Evolutionary conservation across 2,888 invertebrate genomes (phyloP), one percentile per base, ranked within the genome.

Genomic region (Allygus modestus): DNA sequence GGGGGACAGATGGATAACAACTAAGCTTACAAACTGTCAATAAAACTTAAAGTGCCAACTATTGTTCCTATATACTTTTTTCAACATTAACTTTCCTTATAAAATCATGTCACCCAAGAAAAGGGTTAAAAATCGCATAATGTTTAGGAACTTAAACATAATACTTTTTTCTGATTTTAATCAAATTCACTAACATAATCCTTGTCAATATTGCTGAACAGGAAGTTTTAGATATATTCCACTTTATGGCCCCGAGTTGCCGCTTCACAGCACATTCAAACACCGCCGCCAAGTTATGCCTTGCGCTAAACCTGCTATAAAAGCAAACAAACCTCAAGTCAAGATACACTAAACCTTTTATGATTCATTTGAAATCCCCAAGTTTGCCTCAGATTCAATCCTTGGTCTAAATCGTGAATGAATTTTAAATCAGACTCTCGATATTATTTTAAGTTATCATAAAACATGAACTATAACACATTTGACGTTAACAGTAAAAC

Each of bases 291-390:
- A 41, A 46, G 77, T 77, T 77, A 77, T 77, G 37, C 51, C 51
- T 46, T 46, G 28, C 20, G 77, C 46, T 51, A 46, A 77, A 43
- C 77, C 51, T 71, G 71, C 28, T 20, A 26, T 77, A 77, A 77
- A 77, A 77, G 46, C 75, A 28, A 58, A 73, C 23, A 12, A 79
- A 79, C 54, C 79, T 20, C 33, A 58, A 17, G 73, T 43, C 54
- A n/a, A 51, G 58, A 79, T 20, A 79, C 58, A 31, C 33, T 79
- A 54, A 79, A 79, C 58, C 54, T 79, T 79, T 79, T 79, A 79
- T 79, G 79, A 58, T 79, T 23, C 51, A 58, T 79, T 33, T 79
- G 37, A 23, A 33, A 79, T 79, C 54, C 54, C 17, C 1, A 79
- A 26, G 28, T 77, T 77, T 28, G 77, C 41, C 9, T 15, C 77